phyloP scores from a whole-genome alignment of 2,888 invertebrate genomes.

The Acronicta aceris region DNA sequence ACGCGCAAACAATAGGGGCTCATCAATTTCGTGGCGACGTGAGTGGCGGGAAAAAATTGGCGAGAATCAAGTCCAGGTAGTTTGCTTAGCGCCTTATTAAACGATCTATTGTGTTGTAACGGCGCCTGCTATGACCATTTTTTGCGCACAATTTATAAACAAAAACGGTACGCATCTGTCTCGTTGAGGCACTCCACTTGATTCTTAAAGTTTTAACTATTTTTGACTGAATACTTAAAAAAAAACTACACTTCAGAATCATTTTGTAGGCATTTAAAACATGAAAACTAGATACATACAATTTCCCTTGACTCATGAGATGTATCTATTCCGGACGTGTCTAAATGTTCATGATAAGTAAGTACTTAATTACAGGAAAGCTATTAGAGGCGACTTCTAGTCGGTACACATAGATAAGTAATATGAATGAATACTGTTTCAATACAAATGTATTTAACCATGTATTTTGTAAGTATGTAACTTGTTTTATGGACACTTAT shows the following conservation, averaged over 20 bases:
- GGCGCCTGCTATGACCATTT: slow-evolving; percentile 79
- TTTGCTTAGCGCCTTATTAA: slow-evolving; percentile 77
- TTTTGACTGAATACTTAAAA: slow-evolving; percentile 27
- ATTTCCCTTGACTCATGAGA: slow-evolving; percentile 46
- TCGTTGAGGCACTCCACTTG: slow-evolving; percentile 37
- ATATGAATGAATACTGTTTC: slow-evolving; percentile 45
- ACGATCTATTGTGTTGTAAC: slow-evolving; percentile 75
- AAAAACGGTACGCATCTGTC: slow-evolving; percentile 64
- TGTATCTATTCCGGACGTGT: slow-evolving; percentile 58
- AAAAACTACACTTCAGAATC: background rate
- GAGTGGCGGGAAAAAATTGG: slow-evolving; percentile 71
- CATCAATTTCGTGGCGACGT: slow-evolving; percentile 77
- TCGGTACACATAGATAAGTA: slow-evolving; percentile 54
- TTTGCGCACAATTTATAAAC: slow-evolving; percentile 66
- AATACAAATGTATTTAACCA: slow-evolving; percentile 19
- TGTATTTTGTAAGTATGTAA: slow-evolving; percentile 2
- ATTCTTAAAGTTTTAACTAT: slow-evolving; percentile 50
- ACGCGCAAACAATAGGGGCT: slow-evolving; percentile 73
- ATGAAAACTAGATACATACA: slow-evolving; percentile 24
- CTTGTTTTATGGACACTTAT: slow-evolving; percentile 16
- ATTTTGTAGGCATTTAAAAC: slow-evolving; percentile 3
- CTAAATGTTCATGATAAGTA: slow-evolving; percentile 58
- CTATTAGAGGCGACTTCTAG: slow-evolving; percentile 54
- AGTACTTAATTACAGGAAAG: slow-evolving; percentile 61
- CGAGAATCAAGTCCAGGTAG: slow-evolving; percentile 78